A percentile compares a stretch with the other conserved stretches of the same genome.
phyloP scores from a whole-genome alignment of 2,888 invertebrate genomes.

The Phalangium opilio region DNA sequence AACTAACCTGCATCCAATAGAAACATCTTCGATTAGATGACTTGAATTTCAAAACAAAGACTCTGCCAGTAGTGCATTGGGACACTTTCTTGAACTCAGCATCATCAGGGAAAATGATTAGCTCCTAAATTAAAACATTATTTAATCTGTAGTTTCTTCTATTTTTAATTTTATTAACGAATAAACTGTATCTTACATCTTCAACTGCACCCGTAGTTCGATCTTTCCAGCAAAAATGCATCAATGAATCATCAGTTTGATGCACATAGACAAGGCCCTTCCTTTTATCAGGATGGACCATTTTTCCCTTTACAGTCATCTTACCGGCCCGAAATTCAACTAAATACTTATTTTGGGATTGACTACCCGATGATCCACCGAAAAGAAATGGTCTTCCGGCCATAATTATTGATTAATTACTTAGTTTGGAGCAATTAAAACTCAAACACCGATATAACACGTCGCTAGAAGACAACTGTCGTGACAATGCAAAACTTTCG shows the following conservation, averaged over 20 bases:
- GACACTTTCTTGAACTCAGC: slow-evolving; percentile 88
- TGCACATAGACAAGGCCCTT: slow-evolving; percentile 90
- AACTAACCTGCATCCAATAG: slow-evolving; percentile 87
- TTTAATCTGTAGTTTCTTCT: too few relatives aligned
- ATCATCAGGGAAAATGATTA: slow-evolving; percentile 97
- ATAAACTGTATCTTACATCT: too few relatives aligned
- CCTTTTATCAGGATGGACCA: slow-evolving; percentile 84
- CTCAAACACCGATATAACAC: too few relatives aligned
- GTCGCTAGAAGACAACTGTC: too few relatives aligned
- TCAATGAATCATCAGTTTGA: slow-evolving; percentile 89
- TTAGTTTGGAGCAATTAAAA: too few relatives aligned
- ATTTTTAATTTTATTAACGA: too few relatives aligned
- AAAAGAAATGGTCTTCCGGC: slow-evolving; percentile 20
- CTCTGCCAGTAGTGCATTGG: slow-evolving; percentile 91
- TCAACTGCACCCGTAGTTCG: slow-evolving; percentile 79
- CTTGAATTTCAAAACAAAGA: slow-evolving; percentile 90
- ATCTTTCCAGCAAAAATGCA: slow-evolving; percentile 99
- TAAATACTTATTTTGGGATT: slow-evolving; percentile 71
- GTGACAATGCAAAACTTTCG: too few relatives aligned
- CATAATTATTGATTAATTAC: too few relatives aligned
- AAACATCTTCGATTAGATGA: slow-evolving; percentile 82
- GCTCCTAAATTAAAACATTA: slow-evolving; percentile 56
- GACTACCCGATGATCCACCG: slow-evolving; percentile 50
- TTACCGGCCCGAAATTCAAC: slow-evolving; percentile 91
- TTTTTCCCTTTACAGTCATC: slow-evolving; percentile 83